Conservation (phyloP, 2,113 vertebrate genomes). For the Cyprinodon brontotheroides region DNA sequence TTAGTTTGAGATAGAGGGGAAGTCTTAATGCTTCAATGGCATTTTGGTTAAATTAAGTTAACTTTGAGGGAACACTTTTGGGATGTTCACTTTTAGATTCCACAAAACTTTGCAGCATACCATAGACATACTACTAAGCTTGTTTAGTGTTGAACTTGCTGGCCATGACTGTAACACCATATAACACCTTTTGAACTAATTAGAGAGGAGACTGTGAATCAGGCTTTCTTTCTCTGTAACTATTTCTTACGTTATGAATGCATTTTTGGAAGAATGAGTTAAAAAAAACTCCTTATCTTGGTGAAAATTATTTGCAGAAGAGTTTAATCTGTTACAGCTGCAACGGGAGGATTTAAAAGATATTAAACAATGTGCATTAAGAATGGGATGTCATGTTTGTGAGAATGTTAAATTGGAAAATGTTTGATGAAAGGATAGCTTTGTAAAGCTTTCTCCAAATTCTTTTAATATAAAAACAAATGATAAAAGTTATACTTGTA, state of each 20-base stretch:
- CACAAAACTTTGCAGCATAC: too few relatives aligned
- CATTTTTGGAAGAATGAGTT: neutral
- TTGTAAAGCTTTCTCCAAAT: neutral
- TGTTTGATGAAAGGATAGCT: neutral
- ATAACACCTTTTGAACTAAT: too few relatives aligned
- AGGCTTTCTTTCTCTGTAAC: neutral
- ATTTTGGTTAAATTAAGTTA: neutral
- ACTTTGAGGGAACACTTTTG: neutral
- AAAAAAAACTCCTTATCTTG: neutral
- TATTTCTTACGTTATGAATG: neutral
- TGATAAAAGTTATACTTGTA: neutral
- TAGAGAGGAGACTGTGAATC: too few relatives aligned
- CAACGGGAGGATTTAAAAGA: neutral
- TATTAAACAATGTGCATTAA: neutral
- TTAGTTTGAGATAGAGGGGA: neutral
- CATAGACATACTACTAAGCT: neutral
- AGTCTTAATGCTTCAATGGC: neutral
- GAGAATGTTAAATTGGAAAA: neutral
- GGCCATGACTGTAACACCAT: too few relatives aligned
- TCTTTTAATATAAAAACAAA: neutral
- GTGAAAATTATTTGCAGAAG: too few relatives aligned
- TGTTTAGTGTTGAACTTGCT: neutral
- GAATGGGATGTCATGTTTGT: neutral
- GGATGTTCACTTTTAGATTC: neutral
- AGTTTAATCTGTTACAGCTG: neutral